These are phyloP conservation scores for Anas georgica DNA, from an alignment of 2,797 vertebrate genomes.

Conservation along the genomic window DNA sequence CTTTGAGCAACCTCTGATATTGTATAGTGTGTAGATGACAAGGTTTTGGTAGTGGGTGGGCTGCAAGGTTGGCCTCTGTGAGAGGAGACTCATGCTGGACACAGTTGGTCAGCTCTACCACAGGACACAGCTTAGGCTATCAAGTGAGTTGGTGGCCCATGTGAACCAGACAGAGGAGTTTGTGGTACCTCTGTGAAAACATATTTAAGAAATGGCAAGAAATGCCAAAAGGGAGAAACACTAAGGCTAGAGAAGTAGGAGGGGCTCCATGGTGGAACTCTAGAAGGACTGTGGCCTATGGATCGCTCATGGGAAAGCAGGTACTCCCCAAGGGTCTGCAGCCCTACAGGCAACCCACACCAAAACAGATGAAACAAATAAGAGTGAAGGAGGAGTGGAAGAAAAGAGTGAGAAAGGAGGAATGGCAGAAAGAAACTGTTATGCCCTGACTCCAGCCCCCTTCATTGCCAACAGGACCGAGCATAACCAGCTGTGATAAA, in stretches of 20 bases:
- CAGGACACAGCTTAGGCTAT: not conserved
- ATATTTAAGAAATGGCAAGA: not conserved
- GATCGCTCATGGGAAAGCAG: not conserved
- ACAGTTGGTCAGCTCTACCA: not conserved
- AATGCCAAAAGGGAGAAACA: not conserved
- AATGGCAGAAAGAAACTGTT: not conserved
- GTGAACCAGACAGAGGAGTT: not conserved
- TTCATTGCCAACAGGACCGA: not conserved
- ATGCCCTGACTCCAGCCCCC: not conserved
- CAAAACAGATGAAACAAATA: not conserved
- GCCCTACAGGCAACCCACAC: not conserved
- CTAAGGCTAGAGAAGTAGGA: not conserved
- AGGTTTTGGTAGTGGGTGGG: not conserved
- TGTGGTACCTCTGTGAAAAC: not conserved
- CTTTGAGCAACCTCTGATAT: not conserved
- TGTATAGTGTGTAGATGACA: not conserved
- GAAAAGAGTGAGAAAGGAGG: not conserved
- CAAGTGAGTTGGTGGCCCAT: not conserved
- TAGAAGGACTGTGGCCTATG: not conserved
- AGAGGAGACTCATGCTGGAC: not conserved
- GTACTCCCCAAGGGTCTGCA: not conserved
- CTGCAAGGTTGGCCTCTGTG: not conserved
- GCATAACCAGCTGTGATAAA: not conserved
- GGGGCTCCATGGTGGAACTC: not conserved
- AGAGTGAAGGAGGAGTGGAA: not conserved